Base-by-base conservation (phyloP, 2,888 invertebrate species). In the Rhodophaea formosa region DNA sequence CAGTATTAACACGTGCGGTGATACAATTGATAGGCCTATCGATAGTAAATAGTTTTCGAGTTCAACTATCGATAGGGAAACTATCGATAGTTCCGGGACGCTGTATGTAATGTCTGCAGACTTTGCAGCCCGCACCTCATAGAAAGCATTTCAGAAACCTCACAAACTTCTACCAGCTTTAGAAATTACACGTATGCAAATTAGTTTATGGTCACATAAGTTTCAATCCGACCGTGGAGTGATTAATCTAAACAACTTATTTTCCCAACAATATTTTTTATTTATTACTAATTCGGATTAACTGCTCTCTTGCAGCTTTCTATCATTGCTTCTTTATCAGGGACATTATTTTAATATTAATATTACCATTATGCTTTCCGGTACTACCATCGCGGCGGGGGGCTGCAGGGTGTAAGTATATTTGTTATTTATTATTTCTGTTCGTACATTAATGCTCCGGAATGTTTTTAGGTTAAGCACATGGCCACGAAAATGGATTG, bases 361-460 rank as follows among this genome's bases (percentile, higher is more conserved):
- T 46, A 8, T 47, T 14, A 56, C 47, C 42, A 47, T 60, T 57
- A 51, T 58, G 47, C 58, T 65, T 69, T 57, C 59, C 59, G 65
- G 65, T 65, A 54, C 17, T 7, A 10, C 35, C 49, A 46, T 16
- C 44, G 35, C 45, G 42, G 59, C 59, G 59, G 32, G 45, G 17
- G 12, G 23, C 59, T 53, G 64, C 70, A 83, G 83, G 83, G 83
- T 63, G 83, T 83, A 79, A 83, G 83, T 83, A 78, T 61, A n/a
- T 39, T 49, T 16, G 14, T 53, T 61, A 57, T 46, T 45, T 53
- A 44, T 43, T 32, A 32, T 52, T 17, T 43, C 3, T 44, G 57
- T 53, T 45, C 23, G 39, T 15, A 58, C 45, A 53, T 59, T 61
- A 53, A 12, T 39, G 39, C 12, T 12, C 1, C 12, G 39, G n/a